Percentiles rank a stretch among this genome's conserved stretches.
Evolutionary conservation across 2,888 invertebrate genomes (phyloP).

Genomic region (Osmoderma eremita): DNA sequence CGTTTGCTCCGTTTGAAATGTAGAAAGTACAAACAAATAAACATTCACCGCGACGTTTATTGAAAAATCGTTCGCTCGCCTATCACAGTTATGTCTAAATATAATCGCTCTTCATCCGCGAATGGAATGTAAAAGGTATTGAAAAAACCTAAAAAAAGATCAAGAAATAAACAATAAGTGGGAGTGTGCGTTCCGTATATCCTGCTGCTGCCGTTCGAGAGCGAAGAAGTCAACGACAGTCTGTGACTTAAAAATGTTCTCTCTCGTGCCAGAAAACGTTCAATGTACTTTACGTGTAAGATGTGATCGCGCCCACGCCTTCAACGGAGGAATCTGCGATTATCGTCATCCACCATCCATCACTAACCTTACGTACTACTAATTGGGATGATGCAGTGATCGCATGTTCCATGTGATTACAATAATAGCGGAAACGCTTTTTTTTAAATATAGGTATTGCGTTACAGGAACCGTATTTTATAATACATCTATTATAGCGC

Average conservation of each 20-base stretch:
- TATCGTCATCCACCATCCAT: constrained; percentile 10
- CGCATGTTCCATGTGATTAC: not conserved
- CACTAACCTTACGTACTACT: constrained; percentile 16
- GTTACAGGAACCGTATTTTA: too few species aligned
- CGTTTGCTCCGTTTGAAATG: not conserved
- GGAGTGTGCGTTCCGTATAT: constrained; percentile 32
- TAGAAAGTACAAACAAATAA: constrained; percentile 14
- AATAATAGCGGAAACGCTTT: too few species aligned
- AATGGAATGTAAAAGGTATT: constrained; percentile 39
- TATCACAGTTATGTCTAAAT: constrained; percentile 41
- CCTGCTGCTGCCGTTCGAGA: constrained; percentile 26
- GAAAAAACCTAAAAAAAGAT: constrained; percentile 32
- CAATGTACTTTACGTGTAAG: constrained; percentile 33
- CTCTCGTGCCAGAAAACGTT: constrained; percentile 35
- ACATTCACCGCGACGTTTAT: constrained; percentile 7
- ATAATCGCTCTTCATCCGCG: constrained; percentile 40
- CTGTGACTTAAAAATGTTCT: constrained; percentile 38
- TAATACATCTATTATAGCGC: too few species aligned
- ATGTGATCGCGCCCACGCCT: constrained; percentile 26
- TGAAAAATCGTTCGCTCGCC: constrained; percentile 14
- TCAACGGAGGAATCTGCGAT: constrained; percentile 13
- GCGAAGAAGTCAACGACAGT: constrained; percentile 39
- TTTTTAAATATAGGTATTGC: too few species aligned
- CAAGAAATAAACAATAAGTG: constrained; percentile 42
- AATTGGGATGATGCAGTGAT: constrained; percentile 10